Evolutionary conservation across 2,888 invertebrate genomes (phyloP).

Genomic region (Camponotus fellah): DNA sequence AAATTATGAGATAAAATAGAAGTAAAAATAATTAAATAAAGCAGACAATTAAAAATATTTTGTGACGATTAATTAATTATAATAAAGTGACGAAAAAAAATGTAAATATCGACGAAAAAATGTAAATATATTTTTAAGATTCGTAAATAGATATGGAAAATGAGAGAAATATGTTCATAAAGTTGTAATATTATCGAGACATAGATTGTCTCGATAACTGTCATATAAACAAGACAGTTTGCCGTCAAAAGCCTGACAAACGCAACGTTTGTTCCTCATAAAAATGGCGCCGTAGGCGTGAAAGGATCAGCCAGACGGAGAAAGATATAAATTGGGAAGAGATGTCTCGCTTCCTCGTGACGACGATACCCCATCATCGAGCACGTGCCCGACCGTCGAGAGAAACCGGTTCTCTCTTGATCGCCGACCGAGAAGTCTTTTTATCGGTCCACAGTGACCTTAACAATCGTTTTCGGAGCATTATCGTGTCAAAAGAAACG

Average conservation of each 20-base stretch:
- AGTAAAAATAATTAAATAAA: neutral
- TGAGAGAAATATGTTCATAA: neutral
- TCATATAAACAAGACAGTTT: slow-evolving; percentile 28
- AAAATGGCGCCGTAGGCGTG: slow-evolving; percentile 47
- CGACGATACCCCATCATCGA: slow-evolving; percentile 68
- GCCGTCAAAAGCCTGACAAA: slow-evolving; percentile 27
- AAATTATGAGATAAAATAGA: neutral
- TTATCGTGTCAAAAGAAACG: slow-evolving; percentile 48
- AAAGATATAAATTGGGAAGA: slow-evolving; percentile 70
- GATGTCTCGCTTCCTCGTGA: slow-evolving; percentile 58
- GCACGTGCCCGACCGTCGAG: slow-evolving; percentile 70
- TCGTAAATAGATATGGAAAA: neutral
- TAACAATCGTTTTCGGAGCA: slow-evolving; percentile 68
- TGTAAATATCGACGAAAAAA: neutral
- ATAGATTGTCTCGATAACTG: neutral
- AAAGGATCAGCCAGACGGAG: slow-evolving; percentile 54
- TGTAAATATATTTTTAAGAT: neutral
- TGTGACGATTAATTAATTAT: neutral
- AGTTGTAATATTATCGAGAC: slow-evolving; percentile 25
- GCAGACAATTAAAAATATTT: neutral
- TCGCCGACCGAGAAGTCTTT: slow-evolving; percentile 59
- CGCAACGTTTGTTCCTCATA: slow-evolving; percentile 30
- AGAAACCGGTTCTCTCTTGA: slow-evolving; percentile 70
- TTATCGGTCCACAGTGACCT: slow-evolving; percentile 46
- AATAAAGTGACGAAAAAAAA: neutral